Base-by-base conservation (phyloP, 2,113 vertebrate genomes). In the Cyprinodon brontotheroides region DNA sequence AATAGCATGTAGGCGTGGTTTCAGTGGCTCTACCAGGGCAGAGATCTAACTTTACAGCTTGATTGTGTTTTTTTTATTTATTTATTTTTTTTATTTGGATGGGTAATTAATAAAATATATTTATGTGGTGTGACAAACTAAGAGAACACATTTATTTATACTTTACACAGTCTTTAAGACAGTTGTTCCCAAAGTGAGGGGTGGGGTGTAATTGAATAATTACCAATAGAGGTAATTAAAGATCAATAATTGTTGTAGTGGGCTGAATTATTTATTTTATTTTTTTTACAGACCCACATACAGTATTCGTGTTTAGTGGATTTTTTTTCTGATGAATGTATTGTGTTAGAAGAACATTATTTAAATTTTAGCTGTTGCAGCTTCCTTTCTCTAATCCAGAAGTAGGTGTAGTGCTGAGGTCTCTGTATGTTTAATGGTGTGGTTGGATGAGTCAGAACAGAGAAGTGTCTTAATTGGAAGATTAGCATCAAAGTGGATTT, bases 361-460 rank as follows among this genome's bases (percentile, higher is more conserved):
- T 57, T 29, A 40, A 22, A 1, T n/a, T 59, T 40, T 1, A 64
- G 29, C 63, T 70, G 14, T 50, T 38, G 3, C 57, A 67, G 12
- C 11, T 45, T 43, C 4, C 17, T 65, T 50, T 61, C 15, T 22
- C 9, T 59, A 74, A 78, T 68, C 29, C 75, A 75, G 11, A 41
- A 60, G 38, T 40, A 70, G 47, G 53, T 63, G 77, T 45, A 64
- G 15, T 43, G 17, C 17, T 40, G 9, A 64, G 50, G 20, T 59
- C 17, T 22, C 45, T 43, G 29, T 65, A 78, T 80, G 61, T 75
- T 68, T 81, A 37, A 66, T 70, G 4, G 5, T 63, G 50, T 69
- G 78, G 72, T 22, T 9, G 20, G 63, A 57, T 87, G 77, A 87
- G 53, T 90, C 82, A 83, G 45, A 22, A 47, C 38, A 57, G 15